These are phyloP conservation scores for Anabas testudineus DNA, from an alignment of 2,797 vertebrate genomes.

Conservation along the genomic window DNA sequence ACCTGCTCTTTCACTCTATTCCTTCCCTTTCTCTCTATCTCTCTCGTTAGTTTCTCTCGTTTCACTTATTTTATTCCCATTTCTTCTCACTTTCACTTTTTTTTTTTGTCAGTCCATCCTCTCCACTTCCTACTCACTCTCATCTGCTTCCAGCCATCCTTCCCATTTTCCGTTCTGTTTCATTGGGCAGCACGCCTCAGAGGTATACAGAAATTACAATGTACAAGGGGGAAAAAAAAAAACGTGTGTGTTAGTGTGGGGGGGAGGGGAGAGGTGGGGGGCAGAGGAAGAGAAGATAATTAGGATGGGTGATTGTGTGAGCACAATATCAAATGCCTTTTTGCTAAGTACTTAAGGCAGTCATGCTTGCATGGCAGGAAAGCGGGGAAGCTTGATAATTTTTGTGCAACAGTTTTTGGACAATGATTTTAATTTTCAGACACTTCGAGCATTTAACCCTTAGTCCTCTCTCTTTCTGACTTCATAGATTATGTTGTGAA, in stretches of 20 bases:
- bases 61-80: constrained; percentile 67
- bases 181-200: constrained; percentile 53
- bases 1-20: constrained; percentile 58
- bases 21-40: not conserved
- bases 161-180: constrained; percentile 58
- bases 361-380: constrained; percentile 12
- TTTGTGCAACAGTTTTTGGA: constrained; percentile 13
- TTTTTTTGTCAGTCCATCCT: constrained; percentile 25
- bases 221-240: not conserved
- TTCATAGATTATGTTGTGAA: not conserved
- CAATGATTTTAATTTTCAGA: constrained; percentile 20
- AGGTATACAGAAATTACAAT: constrained; percentile 67
- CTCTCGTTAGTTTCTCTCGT: constrained; percentile 62
- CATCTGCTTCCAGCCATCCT: constrained; percentile 53
- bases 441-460: constrained; percentile 15
- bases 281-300: constrained; percentile 47
- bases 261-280: not conserved
- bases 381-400: constrained; percentile 2
- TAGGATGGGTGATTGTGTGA: constrained; percentile 55
- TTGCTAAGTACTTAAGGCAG: constrained; percentile 32
- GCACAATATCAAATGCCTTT: constrained; percentile 49
- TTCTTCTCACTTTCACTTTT: constrained; percentile 55
- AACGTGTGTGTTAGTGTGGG: constrained; percentile 1
- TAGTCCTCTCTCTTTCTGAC: not conserved
- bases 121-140: constrained; percentile 24